phyloP scores from a whole-genome alignment of 1,140 invertebrate species.

The Drosophila orosa region DNA sequence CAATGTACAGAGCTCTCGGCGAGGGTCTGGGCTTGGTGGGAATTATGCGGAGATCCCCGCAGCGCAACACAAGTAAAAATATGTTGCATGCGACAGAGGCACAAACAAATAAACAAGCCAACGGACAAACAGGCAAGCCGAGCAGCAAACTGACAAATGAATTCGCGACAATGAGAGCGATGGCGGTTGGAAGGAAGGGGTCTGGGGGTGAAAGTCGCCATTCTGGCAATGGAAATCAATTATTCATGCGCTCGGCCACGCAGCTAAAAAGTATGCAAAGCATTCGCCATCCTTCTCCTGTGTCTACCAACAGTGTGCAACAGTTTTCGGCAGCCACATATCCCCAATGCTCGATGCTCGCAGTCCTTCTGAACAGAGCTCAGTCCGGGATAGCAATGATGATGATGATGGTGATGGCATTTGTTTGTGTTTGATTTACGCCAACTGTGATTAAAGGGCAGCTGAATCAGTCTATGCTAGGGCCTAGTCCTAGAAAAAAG shows the following conservation, averaged over 20 bases:
- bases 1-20: conserved; percentile 27
- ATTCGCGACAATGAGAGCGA: conserved; percentile 49
- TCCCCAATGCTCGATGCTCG: conserved; percentile 18
- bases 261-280: conserved; percentile 29
- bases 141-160: conserved; percentile 72
- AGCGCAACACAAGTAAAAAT: conserved; percentile 52
- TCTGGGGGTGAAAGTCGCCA: conserved; percentile 6
- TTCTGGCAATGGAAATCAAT: conserved; percentile 77
- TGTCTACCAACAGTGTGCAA: conserved; percentile 58
- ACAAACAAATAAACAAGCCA: conserved; percentile 64
- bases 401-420: conserved; percentile 45
- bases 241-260: conserved; percentile 76
- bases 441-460: conserved; percentile 76
- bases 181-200: not conserved
- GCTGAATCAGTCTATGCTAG: not conserved
- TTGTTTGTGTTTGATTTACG: conserved; percentile 75
- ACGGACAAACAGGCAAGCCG: conserved; percentile 62
- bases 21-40: conserved; percentile 9
- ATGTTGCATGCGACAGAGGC: conserved; percentile 71
- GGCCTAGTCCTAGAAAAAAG: conserved; percentile 19
- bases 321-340: conserved; percentile 57
- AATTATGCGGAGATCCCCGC: conserved; percentile 49
- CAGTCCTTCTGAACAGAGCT: conserved; percentile 6
- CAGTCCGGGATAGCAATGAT: conserved; percentile 5
- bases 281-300: conserved; percentile 32